Base-by-base conservation (phyloP, 2,888 invertebrate species). In the Tineola bisselliella region DNA sequence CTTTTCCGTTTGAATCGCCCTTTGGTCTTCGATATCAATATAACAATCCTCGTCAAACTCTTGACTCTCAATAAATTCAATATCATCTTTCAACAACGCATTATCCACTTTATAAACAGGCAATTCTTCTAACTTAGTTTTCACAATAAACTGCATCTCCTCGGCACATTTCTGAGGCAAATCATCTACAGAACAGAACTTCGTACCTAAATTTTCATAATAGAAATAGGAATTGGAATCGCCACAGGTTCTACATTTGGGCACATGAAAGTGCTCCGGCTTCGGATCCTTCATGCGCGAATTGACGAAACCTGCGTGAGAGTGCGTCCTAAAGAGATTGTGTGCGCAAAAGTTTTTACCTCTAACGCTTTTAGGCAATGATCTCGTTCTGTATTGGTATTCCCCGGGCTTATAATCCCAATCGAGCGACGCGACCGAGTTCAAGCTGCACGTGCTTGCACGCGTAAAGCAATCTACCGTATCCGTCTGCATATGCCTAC, bases 41-140 rank as follows among this genome's bases (percentile, higher is more conserved):
- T 86, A 87, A 61, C 77, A 79, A 66, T 87, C 87, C 65, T 87
- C 87, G 52, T 72, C 81, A 61, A 86, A 87, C 61, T 87, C 87
- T 66, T 86, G 83, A 62, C 81, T 79, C 33, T 84, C 81, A 58
- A 84, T 79, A 61, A 84, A 84, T 64, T 84, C 73, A 15, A 15
- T 10, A 48, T 11, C 59, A 25, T 67, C 67, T 61, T 70, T 71
- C 8, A 67, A 68, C n/a, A 30, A n/a, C 0, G 77, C 64, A 69
- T 76, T 76, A 15, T 48, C 48, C 3, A 48, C 48, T 15, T 48
- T 48, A 12, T 69, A 75, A 0, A 80, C 66, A 0, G 81, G 76
- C 4, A 84, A 66, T 0, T 65, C 60, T 18, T 66, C 69, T 44
- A 75, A 72, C 62, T 72, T 72, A 0, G 83, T 73, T 68, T 70